Conservation (phyloP, 2,113 vertebrate species). For the Lampris incognitus region DNA sequence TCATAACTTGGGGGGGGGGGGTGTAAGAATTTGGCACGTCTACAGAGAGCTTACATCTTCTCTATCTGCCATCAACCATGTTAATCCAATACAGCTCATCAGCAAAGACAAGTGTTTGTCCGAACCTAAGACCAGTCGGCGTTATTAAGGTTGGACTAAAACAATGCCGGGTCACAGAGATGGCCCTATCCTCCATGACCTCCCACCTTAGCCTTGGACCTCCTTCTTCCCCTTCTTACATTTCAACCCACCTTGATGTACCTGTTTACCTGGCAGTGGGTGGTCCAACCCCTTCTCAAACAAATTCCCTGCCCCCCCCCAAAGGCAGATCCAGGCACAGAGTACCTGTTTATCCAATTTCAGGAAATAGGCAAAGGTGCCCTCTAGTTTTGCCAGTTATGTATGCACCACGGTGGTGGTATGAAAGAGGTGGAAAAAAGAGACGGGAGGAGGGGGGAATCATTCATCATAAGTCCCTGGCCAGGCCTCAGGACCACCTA, state of each 20-base stretch:
- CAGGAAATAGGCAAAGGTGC: constrained; percentile 67
- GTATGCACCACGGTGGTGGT: constrained; percentile 56
- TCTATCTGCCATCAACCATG: constrained; percentile 13
- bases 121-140: constrained; percentile 29
- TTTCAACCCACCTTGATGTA: constrained; percentile 76
- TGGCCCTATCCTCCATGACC: constrained; percentile 32
- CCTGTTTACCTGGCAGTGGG: constrained; percentile 76
- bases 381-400: constrained; percentile 66
- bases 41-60: constrained; percentile 2
- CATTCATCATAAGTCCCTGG: constrained; percentile 82
- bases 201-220: constrained; percentile 46
- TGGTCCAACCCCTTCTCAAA: constrained; percentile 73
- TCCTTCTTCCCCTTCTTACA: constrained; percentile 55
- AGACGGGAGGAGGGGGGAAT: constrained; percentile 67
- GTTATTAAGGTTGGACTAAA: constrained; percentile 48
- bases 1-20: neutral
- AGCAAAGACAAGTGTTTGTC: constrained; percentile 63
- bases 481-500: constrained; percentile 87
- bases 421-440: constrained; percentile 54
- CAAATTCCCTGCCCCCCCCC: constrained; percentile 50
- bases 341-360: constrained; percentile 77
- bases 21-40: neutral
- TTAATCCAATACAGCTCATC: constrained; percentile 37
- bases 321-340: constrained; percentile 56
- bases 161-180: constrained; percentile 40